Conservation (phyloP, 2,888 invertebrate species). For the Aphodius granarius region DNA sequence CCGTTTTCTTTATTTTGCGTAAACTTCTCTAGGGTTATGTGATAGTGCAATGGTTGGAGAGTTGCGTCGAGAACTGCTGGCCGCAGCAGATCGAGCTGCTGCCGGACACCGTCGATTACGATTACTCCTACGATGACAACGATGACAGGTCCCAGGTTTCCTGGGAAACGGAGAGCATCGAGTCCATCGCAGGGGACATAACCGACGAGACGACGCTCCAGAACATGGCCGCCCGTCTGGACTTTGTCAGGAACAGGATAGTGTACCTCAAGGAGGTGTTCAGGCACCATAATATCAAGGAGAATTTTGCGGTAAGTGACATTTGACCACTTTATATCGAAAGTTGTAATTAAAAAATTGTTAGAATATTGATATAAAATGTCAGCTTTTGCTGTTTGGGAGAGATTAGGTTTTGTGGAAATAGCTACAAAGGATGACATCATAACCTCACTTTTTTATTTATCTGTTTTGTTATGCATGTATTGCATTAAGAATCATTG, state of each 20-base stretch:
- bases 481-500: too few relatives aligned
- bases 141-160: slow-evolving; percentile 61
- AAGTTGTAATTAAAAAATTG: too few relatives aligned
- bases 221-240: slow-evolving; percentile 68
- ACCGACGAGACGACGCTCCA: slow-evolving; percentile 55
- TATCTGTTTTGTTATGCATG: too few relatives aligned
- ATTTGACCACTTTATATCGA: background rate
- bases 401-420: too few relatives aligned
- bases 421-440: too few relatives aligned
- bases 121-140: slow-evolving; percentile 67
- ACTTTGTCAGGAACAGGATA: slow-evolving; percentile 49
- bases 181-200: slow-evolving; percentile 60
- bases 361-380: too few relatives aligned
- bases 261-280: slow-evolving; percentile 73
- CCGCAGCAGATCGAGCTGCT: slow-evolving; percentile 75
- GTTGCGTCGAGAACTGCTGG: slow-evolving; percentile 84
- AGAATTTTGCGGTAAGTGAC: slow-evolving; percentile 66
- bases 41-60: slow-evolving; percentile 92
- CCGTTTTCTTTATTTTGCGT: too few relatives aligned
- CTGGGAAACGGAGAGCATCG: slow-evolving; percentile 80
- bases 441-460: too few relatives aligned
- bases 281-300: slow-evolving; percentile 72
- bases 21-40: too few relatives aligned
- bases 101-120: slow-evolving; percentile 76
- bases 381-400: too few relatives aligned